Base-by-base conservation (phyloP, 2,888 invertebrate species). In the Brenthis hecate region DNA sequence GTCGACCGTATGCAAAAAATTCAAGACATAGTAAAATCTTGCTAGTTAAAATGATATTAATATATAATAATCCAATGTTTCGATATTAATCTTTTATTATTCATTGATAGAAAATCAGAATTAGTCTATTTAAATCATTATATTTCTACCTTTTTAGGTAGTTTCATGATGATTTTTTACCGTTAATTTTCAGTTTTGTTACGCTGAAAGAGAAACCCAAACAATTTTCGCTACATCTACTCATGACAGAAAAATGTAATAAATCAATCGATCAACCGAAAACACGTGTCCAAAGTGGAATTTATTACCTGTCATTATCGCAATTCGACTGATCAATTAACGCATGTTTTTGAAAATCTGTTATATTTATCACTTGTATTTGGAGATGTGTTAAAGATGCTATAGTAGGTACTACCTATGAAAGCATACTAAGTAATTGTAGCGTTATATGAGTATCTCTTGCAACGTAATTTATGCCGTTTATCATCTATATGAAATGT, bases 251-350 rank as follows among this genome's bases (percentile, higher is more conserved):
- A 75, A 77, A 79, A 74, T 72, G 73, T 72, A 73, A 75, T 69
- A 73, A 79, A 79, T 78, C 78, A 78, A 81, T 82, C 78, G 79
- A 81, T 81, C 79, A 82, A 77, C 74, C 77, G 76, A 80, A 76
- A 72, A 73, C 74, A 72, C 66, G 67, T 68, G 74, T 74, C 74
- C 73, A 75, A 75, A 79, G 78, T 65, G 71, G 72, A 73, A 76
- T 79, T 85, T 86, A 88, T 86, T 82, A 79, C 80, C 88, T 87
- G 88, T 86, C 89, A 85, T 85, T 86, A 82, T 78, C 76, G 76
- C 79, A 79, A 79, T 81, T 81, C 80, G 78, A 76, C 75, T 84
- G 87, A 89, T 89, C 84, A 88, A 89, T 89, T 85, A 81, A 81
- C 73, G 70, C 69, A 69, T 74, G 58, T 74, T 82, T 81, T 77